These are phyloP conservation scores for Chlamydotis undulata DNA, from an alignment of 2,113 vertebrate species.

Conservation along the genomic window DNA sequence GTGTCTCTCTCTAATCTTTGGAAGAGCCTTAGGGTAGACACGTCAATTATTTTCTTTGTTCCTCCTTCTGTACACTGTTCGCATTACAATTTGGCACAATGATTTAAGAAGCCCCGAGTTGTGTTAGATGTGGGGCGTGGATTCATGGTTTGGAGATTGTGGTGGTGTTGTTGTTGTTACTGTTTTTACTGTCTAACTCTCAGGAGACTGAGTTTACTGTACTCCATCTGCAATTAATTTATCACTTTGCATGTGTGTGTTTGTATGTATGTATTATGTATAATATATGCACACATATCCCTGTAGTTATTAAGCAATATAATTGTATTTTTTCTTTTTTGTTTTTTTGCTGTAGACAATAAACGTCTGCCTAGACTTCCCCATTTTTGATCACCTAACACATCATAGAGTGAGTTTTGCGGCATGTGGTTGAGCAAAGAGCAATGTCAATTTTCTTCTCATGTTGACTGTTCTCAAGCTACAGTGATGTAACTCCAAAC, in stretches of 20 bases:
- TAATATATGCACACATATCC: neutral
- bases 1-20: constrained; percentile 54
- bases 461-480: neutral
- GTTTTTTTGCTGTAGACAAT: neutral
- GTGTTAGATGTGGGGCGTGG: constrained; percentile 32
- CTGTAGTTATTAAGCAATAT: neutral
- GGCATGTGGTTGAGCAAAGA: neutral
- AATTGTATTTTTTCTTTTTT: neutral
- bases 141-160: neutral
- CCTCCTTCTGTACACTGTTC: constrained; percentile 10
- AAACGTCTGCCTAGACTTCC: neutral
- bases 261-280: neutral
- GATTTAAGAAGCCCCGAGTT: constrained; percentile 28
- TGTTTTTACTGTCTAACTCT: neutral
- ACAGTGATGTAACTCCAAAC: neutral
- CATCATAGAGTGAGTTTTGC: neutral
- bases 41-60: constrained; percentile 58
- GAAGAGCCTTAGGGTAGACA: constrained; percentile 8
- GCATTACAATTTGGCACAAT: constrained; percentile 44
- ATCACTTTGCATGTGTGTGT: neutral
- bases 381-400: neutral
- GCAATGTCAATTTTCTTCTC: neutral
- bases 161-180: neutral
- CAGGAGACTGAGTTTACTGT: neutral
- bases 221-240: constrained; percentile 9